Evolutionary conservation across 92 coral and sea anemone genomes (phyloP).

Genomic region (Desmophyllum pertusum): DNA sequence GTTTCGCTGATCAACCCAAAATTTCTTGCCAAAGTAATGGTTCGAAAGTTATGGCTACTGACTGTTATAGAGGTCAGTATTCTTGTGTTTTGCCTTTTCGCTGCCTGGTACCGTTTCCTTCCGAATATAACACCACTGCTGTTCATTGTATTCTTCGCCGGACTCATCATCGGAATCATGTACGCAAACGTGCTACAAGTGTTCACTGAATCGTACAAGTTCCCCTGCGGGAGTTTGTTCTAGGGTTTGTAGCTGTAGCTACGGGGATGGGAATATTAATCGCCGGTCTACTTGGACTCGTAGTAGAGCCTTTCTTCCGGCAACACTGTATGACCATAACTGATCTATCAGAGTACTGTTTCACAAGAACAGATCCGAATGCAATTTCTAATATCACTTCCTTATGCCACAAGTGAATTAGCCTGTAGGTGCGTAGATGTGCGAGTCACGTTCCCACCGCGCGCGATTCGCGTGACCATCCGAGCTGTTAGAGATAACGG

Average conservation of each 20-base stretch:
- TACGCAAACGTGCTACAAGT: constrained; percentile 56
- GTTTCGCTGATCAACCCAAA: constrained; percentile 49
- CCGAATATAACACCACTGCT: constrained; percentile 31
- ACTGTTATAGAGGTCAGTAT: constrained; percentile 50
- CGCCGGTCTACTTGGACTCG: constrained; percentile 61
- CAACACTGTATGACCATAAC: constrained; percentile 53
- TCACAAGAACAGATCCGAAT: constrained; percentile 53
- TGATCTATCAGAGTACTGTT: constrained; percentile 40
- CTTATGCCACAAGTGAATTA: not conserved
- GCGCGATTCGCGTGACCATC: too few relatives aligned
- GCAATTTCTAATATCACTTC: constrained; percentile 19
- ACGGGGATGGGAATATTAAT: constrained; percentile 58
- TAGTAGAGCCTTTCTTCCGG: constrained; percentile 50
- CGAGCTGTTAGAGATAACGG: too few relatives aligned
- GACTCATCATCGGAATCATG: constrained; percentile 57
- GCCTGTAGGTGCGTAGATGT: too few relatives aligned
- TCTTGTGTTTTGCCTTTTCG: constrained; percentile 50
- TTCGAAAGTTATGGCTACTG: constrained; percentile 51
- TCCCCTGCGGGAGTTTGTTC: constrained; percentile 52
- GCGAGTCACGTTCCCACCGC: too few relatives aligned
- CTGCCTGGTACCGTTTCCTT: constrained; percentile 62
- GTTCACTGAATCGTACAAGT: constrained; percentile 52
- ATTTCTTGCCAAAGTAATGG: constrained; percentile 37
- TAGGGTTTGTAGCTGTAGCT: constrained; percentile 62
- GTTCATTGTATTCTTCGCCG: constrained; percentile 45